Evolutionary conservation across 2,888 invertebrate genomes (phyloP), one percentile per base, ranked within the genome.

Genomic region (Thysanoteuthis rhombus): DNA sequence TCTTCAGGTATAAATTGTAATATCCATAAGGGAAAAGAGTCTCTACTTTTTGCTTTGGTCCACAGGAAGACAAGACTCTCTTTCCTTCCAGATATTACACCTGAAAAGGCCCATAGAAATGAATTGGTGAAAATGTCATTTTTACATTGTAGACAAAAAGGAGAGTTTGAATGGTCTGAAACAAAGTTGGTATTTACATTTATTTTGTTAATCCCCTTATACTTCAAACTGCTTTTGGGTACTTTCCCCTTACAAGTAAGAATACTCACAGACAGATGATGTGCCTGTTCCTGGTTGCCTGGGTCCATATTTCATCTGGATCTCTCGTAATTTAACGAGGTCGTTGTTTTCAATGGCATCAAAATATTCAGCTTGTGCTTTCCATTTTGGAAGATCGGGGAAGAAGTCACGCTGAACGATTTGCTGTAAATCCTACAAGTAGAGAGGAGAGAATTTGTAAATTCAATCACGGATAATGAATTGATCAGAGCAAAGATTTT

Each of bases 361-460:
- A 92, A 99, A 97, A 96, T 98, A 99, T 94, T 98, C 99, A 97
- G 98, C 98, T 96, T 99, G 99, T 0, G 99, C 99, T 95, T 98
- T 98, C 58, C 99, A 97, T 96, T 98, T 99, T 95, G 98, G 98
- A 94, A 99, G 97, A 97, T 99, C 99, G 0, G 99, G 99, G 96
- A 99, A 99, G 97, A 99, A 99, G 96, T 99, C 99, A 95, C 99
- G 98, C 96, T 99, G 99, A 95, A 99, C 99, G 93, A 99, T 99
- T 97, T 98, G 98, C 42, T 99, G 98, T 97, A 99, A 98, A 96
- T 98, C 98, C 98, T 98, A 97, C 89, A 97, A 96, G 42, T 40
- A 45, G 42, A 91, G 19, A 19, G 19, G 42, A 42, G 28, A 40
- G 32, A 91, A 40, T 42, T 39, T 42, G 16, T 28, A 40, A 42